Conservation (phyloP, 2,113 vertebrate genomes). For the Mesembrinibis cayennensis region DNA sequence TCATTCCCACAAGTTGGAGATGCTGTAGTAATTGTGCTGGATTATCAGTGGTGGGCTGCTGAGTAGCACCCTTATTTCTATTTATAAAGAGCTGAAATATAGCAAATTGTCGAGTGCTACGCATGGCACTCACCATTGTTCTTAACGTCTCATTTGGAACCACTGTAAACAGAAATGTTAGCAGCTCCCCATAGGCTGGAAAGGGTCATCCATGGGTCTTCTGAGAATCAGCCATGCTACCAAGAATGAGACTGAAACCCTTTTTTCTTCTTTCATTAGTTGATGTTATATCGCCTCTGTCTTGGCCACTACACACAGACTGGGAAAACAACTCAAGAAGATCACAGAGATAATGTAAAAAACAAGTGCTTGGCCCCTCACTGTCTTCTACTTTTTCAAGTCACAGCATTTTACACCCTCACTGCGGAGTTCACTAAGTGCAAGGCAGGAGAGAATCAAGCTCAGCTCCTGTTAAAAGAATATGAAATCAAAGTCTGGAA, state of each 20-base stretch:
- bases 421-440: not conserved
- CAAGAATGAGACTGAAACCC: not conserved
- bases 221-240: not conserved
- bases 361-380: not conserved
- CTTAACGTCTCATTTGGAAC: not conserved
- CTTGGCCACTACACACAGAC: not conserved
- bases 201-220: not conserved
- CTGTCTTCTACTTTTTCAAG: not conserved
- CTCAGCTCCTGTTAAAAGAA: not conserved
- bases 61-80: not conserved
- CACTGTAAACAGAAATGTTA: not conserved
- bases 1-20: not conserved
- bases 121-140: not conserved
- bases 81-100: not conserved
- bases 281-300: not conserved
- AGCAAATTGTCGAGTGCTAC: not conserved
- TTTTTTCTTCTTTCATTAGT: not conserved
- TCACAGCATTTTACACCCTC: not conserved
- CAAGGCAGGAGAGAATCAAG: not conserved
- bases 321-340: not conserved
- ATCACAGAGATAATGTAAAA: not conserved
- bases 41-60: not conserved
- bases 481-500: constrained; percentile 28
- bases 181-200: not conserved
- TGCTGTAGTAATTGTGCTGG: not conserved